These are phyloP conservation scores for Helicoverpa armigera DNA, from an alignment of 1,140 invertebrate genomes.

Conservation along the genomic window DNA sequence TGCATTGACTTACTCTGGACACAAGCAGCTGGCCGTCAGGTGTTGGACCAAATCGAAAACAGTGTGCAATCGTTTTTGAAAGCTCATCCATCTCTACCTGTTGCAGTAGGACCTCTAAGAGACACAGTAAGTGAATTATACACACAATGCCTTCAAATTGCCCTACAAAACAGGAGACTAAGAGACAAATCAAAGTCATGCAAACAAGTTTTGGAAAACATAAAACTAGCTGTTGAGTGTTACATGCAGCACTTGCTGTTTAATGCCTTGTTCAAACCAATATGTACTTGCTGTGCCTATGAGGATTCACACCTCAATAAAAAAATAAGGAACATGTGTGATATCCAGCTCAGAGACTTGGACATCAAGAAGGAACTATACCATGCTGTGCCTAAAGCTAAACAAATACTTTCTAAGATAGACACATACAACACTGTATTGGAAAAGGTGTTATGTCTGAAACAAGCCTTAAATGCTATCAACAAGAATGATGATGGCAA, in stretches of 20 bases:
- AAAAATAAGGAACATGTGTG: conserved; percentile 91
- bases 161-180: conserved; percentile 89
- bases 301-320: conserved; percentile 93
- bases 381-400: conserved; percentile 90
- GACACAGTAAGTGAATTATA: conserved; percentile 90
- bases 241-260: conserved; percentile 93
- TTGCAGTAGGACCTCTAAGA: conserved; percentile 78
- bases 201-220: conserved; percentile 88
- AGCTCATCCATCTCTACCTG: conserved; percentile 68
- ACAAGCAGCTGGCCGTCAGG: conserved; percentile 89
- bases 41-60: conserved; percentile 89
- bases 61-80: conserved; percentile 79
- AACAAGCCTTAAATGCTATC: conserved; percentile 89
- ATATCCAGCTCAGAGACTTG: conserved; percentile 91
- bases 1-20: conserved; percentile 93
- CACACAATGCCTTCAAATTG: conserved; percentile 89
- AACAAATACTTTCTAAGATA: conserved; percentile 91
- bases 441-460: conserved; percentile 92
- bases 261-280: conserved; percentile 89
- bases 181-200: conserved; percentile 88
- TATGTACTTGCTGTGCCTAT: conserved; percentile 89
- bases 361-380: conserved; percentile 89
- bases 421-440: conserved; percentile 91
- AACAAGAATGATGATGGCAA: conserved; percentile 79
- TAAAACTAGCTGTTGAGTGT: conserved; percentile 91